phyloP scores from a whole-genome alignment of 1,140 invertebrate species.

The Penaeus indicus region DNA sequence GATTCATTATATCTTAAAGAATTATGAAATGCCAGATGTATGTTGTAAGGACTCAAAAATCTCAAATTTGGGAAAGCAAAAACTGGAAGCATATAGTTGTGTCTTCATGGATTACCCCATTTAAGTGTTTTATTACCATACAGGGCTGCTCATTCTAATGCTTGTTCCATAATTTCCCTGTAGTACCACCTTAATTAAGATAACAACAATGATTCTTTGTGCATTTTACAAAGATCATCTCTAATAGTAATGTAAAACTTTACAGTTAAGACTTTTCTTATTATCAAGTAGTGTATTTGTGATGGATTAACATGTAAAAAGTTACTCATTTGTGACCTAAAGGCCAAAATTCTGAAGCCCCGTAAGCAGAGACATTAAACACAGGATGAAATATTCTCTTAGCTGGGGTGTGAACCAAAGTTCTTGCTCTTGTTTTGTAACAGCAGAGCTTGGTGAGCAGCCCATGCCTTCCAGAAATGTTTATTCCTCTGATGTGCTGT shows the following conservation, averaged over 20 bases:
- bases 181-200: constrained; percentile 61
- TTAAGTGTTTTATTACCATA: constrained; percentile 32
- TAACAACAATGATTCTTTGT: constrained; percentile 61
- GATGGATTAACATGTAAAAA: constrained; percentile 65
- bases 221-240: constrained; percentile 63
- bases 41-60: too few relatives aligned
- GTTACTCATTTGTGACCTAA: constrained; percentile 65
- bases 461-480: constrained; percentile 19
- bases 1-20: too few relatives aligned
- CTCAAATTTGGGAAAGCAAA: too few relatives aligned
- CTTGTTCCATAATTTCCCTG: constrained; percentile 64
- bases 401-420: too few relatives aligned
- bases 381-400: too few relatives aligned
- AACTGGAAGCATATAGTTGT: constrained; percentile 39
- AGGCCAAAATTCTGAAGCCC: constrained; percentile 46
- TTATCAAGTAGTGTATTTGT: constrained; percentile 65
- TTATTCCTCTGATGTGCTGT: constrained; percentile 29
- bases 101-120: constrained; percentile 40
- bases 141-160: constrained; percentile 60
- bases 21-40: too few relatives aligned
- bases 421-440: constrained; percentile 15
- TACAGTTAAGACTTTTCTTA: constrained; percentile 64
- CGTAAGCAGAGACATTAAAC: too few relatives aligned
- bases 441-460: constrained; percentile 13
- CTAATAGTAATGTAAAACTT: constrained; percentile 62